A percentile compares a stretch with the other conserved stretches of the same genome.
phyloP scores from a whole-genome alignment of 2,888 invertebrate genomes.

The Arctia plantaginis region DNA sequence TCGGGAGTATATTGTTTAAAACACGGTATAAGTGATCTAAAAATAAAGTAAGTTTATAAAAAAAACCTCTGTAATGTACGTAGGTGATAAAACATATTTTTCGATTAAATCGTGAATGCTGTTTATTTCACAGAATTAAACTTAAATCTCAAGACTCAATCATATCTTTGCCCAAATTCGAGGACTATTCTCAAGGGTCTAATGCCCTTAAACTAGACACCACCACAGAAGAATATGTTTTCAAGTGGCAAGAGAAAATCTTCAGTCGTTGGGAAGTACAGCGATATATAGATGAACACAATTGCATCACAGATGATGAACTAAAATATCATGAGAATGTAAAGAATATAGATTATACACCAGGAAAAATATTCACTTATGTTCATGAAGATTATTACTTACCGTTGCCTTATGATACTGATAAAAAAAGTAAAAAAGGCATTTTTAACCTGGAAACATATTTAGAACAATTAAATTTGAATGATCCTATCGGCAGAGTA shows the following conservation, averaged over 20 bases:
- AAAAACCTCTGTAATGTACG: background rate
- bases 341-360: conserved; percentile 65
- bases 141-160: conserved; percentile 70
- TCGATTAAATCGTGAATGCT: background rate
- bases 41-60: conserved; percentile 77
- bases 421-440: conserved; percentile 40
- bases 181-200: conserved; percentile 65
- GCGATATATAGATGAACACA: conserved; percentile 86
- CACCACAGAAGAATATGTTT: conserved; percentile 69
- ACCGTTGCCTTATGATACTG: conserved; percentile 64
- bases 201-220: conserved; percentile 57
- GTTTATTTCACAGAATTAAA: conserved; percentile 66
- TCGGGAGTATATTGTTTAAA: conserved; percentile 84
- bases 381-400: conserved; percentile 86
- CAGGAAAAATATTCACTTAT: conserved; percentile 84
- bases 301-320: conserved; percentile 88
- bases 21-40: conserved; percentile 79
- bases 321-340: conserved; percentile 66
- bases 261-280: conserved; percentile 88
- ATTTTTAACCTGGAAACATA: conserved; percentile 57
- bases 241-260: conserved; percentile 91
- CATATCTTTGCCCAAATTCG: conserved; percentile 73
- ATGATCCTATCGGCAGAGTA: conserved; percentile 48
- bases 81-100: background rate
- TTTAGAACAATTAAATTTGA: conserved; percentile 62